Conservation (phyloP, 1,140 invertebrate genomes). For the Drosophila sechellia region DNA sequence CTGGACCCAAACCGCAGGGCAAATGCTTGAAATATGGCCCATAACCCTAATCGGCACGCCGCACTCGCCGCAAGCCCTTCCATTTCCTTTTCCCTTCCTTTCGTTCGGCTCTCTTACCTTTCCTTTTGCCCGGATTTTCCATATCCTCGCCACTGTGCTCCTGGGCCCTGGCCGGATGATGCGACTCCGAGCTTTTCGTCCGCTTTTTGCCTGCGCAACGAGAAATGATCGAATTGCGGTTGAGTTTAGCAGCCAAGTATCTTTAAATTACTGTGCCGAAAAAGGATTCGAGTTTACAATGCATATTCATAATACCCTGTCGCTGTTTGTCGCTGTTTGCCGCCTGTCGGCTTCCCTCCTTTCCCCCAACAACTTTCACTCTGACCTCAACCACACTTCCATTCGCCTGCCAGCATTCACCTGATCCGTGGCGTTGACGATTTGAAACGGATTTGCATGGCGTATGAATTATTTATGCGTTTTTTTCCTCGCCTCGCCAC, state of each 20-base stretch:
- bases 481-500: constrained; percentile 43
- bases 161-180: constrained; percentile 76
- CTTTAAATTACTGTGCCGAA: constrained; percentile 42
- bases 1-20: constrained; percentile 34
- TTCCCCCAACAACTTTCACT: constrained; percentile 3
- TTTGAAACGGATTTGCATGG: constrained; percentile 80
- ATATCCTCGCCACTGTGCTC: constrained; percentile 77
- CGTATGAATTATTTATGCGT: constrained; percentile 80
- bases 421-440: constrained; percentile 74
- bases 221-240: constrained; percentile 60
- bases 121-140: constrained; percentile 82
- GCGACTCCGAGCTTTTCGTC: constrained; percentile 80
- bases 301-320: constrained; percentile 70
- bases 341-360: constrained; percentile 33
- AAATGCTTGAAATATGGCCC: constrained; percentile 78
- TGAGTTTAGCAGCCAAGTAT: constrained; percentile 41
- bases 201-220: constrained; percentile 75
- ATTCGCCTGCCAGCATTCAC: constrained; percentile 24
- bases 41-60: constrained; percentile 73
- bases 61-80: constrained; percentile 42
- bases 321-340: constrained; percentile 44
- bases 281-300: constrained; percentile 46
- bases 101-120: constrained; percentile 68
- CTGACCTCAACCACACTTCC: constrained; percentile 34
- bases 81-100: neutral